Percentiles rank a stretch among this genome's conserved stretches.
Conservation (phyloP, 2,797 vertebrate species). For the Cichlasoma orientale region DNA sequence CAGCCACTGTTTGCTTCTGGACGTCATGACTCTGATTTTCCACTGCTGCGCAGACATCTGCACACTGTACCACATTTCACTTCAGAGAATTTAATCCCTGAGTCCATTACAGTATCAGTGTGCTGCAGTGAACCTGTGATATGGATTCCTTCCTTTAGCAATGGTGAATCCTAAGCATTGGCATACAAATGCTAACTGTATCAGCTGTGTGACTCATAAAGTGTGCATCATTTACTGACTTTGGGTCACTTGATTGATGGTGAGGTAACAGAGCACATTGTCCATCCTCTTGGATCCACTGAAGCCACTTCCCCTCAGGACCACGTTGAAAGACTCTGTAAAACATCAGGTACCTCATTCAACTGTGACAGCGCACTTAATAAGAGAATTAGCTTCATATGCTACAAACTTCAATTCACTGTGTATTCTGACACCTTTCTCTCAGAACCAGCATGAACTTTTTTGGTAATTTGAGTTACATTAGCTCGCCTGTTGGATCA, state of each 20-base stretch:
- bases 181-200: neutral
- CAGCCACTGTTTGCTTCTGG: conserved; percentile 54
- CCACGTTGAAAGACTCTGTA: conserved; percentile 91
- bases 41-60: conserved; percentile 31
- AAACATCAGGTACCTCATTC: conserved; percentile 16
- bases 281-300: conserved; percentile 78
- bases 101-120: neutral
- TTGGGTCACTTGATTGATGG: conserved; percentile 80
- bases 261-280: conserved; percentile 82
- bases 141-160: neutral
- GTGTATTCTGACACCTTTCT: too few species aligned
- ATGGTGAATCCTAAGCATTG: neutral
- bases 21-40: conserved; percentile 45
- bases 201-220: neutral
- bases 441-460: too few species aligned
- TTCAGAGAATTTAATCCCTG: conserved; percentile 4
- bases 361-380: neutral
- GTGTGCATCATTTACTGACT: conserved; percentile 78
- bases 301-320: conserved; percentile 88
- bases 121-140: neutral
- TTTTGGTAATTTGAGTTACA: too few species aligned
- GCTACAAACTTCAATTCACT: too few species aligned
- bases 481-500: too few species aligned
- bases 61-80: conserved; percentile 9
- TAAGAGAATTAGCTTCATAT: neutral